Evolutionary conservation across 2,797 vertebrate species (phyloP).

Genomic region (Neosilurus hyrtlii): DNA sequence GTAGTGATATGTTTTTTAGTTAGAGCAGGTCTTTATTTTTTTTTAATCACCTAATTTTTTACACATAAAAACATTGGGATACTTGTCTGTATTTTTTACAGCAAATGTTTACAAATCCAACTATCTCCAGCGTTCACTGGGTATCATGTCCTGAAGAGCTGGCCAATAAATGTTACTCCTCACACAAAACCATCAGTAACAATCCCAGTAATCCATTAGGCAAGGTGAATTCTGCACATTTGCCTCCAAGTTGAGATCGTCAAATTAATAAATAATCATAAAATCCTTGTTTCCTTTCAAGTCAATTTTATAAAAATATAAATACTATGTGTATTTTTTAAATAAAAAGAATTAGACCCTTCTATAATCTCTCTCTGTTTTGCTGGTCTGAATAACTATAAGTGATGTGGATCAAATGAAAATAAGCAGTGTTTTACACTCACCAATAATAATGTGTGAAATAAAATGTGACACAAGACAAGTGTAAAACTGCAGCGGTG

Average conservation of each 20-base stretch:
- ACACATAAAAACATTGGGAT: background rate
- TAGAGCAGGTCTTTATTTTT: no score
- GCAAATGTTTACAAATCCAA: conserved; percentile 62
- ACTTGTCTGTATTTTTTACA: conserved; percentile 53
- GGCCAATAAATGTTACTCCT: conserved; percentile 81
- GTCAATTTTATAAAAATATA: no score
- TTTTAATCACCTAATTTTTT: background rate
- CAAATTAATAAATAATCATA: no score
- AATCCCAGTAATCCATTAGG: conserved; percentile 94
- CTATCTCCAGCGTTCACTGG: conserved; percentile 82
- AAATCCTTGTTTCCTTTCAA: background rate
- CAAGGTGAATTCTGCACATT: conserved; percentile 75
- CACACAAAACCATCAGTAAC: conserved; percentile 89
- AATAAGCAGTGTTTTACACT: no score
- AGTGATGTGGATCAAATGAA: no score
- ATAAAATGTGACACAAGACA: no score
- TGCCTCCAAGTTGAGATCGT: background rate
- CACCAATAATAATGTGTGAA: no score
- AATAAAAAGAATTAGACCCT: no score
- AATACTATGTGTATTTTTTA: no score
- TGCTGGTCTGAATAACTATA: no score
- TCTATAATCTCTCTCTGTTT: no score
- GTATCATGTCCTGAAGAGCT: conserved; percentile 81
- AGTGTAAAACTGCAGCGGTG: no score
- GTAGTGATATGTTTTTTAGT: background rate